Evolutionary conservation across 2,113 vertebrate genomes (phyloP).

Genomic region (Indicator maculatus): DNA sequence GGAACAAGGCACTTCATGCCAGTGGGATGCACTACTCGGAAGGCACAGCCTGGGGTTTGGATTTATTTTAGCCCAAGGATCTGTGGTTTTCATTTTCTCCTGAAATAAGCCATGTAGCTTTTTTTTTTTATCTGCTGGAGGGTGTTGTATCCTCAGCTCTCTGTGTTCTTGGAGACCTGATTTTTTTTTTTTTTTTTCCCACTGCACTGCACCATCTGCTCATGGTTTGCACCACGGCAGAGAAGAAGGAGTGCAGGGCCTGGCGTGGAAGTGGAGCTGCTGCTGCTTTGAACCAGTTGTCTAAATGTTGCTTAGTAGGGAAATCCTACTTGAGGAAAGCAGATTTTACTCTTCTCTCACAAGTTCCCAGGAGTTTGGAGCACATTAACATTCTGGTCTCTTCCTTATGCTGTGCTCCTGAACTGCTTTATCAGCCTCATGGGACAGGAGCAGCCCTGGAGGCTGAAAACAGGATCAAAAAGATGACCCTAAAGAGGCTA

Average conservation of each 20-base stretch:
- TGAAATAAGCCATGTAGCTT: conserved; percentile 28
- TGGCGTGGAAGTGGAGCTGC: not conserved
- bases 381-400: not conserved
- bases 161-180: conserved; percentile 2
- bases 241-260: not conserved
- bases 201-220: conserved; percentile 53
- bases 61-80: conserved; percentile 28
- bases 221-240: not conserved
- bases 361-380: conserved; percentile 13
- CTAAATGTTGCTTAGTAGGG: not conserved
- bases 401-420: not conserved
- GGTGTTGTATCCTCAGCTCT: conserved; percentile 21
- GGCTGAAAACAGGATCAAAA: conserved; percentile 6
- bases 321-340: not conserved
- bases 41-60: not conserved
- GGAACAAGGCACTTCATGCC: not conserved
- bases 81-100: not conserved
- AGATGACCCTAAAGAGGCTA: not conserved
- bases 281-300: not conserved
- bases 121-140: not conserved
- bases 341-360: not conserved
- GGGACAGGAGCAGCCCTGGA: not conserved
- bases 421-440: not conserved
- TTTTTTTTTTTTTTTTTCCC: conserved; percentile 1
- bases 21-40: not conserved